Percentiles rank a stretch among this genome's conserved stretches.
Evolutionary conservation across 2,888 invertebrate species (phyloP).

Genomic region (Meloe dianella): DNA sequence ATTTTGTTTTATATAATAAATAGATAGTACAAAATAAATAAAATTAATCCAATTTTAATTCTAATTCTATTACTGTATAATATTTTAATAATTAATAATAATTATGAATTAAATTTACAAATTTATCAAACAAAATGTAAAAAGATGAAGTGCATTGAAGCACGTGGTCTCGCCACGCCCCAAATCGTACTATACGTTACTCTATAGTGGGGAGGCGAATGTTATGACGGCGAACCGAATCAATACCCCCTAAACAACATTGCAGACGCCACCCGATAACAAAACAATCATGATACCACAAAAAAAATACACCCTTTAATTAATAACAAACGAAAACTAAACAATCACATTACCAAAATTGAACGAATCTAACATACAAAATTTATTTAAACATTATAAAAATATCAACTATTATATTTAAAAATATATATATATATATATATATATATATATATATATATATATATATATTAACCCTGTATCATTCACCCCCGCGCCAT

Average conservation of each 20-base stretch:
- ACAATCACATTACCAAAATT: neutral
- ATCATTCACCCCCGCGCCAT: conserved; percentile 3
- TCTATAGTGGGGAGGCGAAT: conserved; percentile 48
- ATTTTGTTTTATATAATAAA: neutral
- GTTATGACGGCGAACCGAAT: conserved; percentile 52
- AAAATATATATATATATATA: too few species aligned
- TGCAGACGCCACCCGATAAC: conserved; percentile 46
- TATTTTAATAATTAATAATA: conserved; percentile 11
- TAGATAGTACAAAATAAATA: neutral
- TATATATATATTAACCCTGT: neutral
- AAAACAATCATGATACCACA: conserved; percentile 8
- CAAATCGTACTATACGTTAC: conserved; percentile 50
- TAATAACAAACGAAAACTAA: neutral
- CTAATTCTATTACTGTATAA: neutral
- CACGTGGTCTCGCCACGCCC: conserved; percentile 53
- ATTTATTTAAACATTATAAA: neutral
- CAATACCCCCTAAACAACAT: conserved; percentile 51
- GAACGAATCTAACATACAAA: neutral
- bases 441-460: too few species aligned
- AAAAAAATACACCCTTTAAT: neutral
- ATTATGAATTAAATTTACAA: conserved; percentile 20
- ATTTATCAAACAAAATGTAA: conserved; percentile 25
- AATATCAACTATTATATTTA: too few species aligned
- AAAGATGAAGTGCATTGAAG: conserved; percentile 38
- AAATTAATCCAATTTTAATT: neutral